A percentile compares a stretch with the other conserved stretches of the same genome.
phyloP scores from a whole-genome alignment of 2,797 vertebrate species.

The Sparidentex hasta region DNA sequence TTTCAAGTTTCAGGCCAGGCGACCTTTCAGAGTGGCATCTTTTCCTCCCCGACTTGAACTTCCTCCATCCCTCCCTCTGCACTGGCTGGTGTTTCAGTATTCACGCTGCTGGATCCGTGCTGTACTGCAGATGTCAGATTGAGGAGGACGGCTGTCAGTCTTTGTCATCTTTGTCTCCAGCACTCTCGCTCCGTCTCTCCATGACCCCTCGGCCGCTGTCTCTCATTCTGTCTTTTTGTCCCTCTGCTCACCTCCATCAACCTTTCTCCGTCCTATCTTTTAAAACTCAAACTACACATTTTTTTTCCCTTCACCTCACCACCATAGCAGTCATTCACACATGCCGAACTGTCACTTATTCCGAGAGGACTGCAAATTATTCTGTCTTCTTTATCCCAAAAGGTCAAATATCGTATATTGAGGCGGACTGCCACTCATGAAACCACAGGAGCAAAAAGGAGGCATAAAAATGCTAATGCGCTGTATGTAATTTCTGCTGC shows the following conservation, averaged over 20 bases:
- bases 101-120: constrained; percentile 30
- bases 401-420: not conserved
- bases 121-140: constrained; percentile 54
- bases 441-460: not conserved
- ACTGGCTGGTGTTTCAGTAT: constrained; percentile 39
- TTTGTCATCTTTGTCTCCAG: constrained; percentile 37
- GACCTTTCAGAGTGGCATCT: not conserved
- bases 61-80: not conserved
- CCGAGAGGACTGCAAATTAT: not conserved
- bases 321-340: not conserved
- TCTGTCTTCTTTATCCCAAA: not conserved
- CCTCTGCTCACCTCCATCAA: constrained; percentile 28
- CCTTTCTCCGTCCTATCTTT: constrained; percentile 1
- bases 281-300: not conserved
- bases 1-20: constrained; percentile 37
- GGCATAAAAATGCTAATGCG: not conserved
- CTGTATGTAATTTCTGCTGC: too few relatives aligned
- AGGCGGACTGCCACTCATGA: constrained; percentile 1
- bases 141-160: constrained; percentile 69
- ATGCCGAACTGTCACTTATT: not conserved
- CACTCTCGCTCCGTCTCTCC: constrained; percentile 39
- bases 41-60: not conserved
- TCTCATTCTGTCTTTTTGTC: constrained; percentile 39
- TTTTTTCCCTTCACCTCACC: not conserved
- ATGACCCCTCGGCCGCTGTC: constrained; percentile 25